Percentiles rank a stretch among this genome's conserved stretches.
These are phyloP conservation scores for Cotesia vestalis DNA, from an alignment of 1,140 invertebrate genomes.

Conservation along the genomic window DNA sequence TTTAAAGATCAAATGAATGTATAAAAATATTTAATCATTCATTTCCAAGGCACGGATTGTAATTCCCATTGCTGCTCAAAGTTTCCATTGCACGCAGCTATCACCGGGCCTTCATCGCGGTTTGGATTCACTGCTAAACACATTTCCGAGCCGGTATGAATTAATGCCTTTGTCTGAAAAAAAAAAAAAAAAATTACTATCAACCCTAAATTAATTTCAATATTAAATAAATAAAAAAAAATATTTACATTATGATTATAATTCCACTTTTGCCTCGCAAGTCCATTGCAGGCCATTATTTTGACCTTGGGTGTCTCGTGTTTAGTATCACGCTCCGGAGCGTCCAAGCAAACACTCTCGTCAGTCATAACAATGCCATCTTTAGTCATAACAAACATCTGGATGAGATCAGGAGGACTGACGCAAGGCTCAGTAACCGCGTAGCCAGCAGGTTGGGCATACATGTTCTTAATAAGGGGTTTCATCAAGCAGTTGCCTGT, in stretches of 20 bases:
- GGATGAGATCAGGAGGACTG: slow-evolving; percentile 66
- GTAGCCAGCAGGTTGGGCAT: slow-evolving; percentile 72
- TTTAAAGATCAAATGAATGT: too few relatives aligned
- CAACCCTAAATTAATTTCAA: not conserved
- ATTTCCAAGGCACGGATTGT: slow-evolving; percentile 66
- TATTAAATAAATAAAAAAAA: slow-evolving; percentile 11
- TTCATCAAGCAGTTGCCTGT: slow-evolving; percentile 71
- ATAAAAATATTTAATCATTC: slow-evolving; percentile 28
- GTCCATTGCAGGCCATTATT: slow-evolving; percentile 73
- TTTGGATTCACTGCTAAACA: slow-evolving; percentile 66
- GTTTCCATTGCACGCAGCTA: slow-evolving; percentile 64
- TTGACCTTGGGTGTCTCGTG: slow-evolving; percentile 69
- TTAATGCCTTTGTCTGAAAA: slow-evolving; percentile 63
- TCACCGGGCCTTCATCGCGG: slow-evolving; percentile 61
- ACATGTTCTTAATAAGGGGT: slow-evolving; percentile 68
- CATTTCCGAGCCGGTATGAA: slow-evolving; percentile 66
- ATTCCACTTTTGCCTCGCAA: slow-evolving; percentile 72
- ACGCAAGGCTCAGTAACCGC: slow-evolving; percentile 69
- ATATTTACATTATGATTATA: slow-evolving; percentile 66
- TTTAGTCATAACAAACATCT: slow-evolving; percentile 79
- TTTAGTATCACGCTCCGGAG: slow-evolving; percentile 66
- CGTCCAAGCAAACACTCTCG: slow-evolving; percentile 78
- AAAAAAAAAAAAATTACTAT: slow-evolving; percentile 37
- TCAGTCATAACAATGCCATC: slow-evolving; percentile 76
- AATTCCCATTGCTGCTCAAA: slow-evolving; percentile 68